These are phyloP conservation scores for Mycalesis mineus DNA, from an alignment of 2,888 invertebrate species.

Conservation along the genomic window DNA sequence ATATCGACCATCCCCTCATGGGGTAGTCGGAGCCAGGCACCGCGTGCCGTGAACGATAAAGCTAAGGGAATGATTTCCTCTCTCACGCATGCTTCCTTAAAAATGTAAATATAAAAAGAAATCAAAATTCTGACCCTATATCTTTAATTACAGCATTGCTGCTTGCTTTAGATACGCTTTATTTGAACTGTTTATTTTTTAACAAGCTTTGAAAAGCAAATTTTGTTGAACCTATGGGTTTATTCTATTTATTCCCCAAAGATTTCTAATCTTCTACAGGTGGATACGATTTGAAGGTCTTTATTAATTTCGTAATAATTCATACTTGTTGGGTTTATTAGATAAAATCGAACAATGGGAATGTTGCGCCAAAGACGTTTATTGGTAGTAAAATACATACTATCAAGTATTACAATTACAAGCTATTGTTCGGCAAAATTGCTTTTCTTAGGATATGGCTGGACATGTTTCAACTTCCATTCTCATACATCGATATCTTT, in stretches of 20 bases:
- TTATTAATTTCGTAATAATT: slow-evolving; percentile 15
- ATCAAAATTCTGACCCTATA: slow-evolving; percentile 36
- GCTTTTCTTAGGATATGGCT: slow-evolving; percentile 44
- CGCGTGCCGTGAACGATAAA: slow-evolving; percentile 48
- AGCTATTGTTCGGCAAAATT: slow-evolving; percentile 62
- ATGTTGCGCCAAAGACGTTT: slow-evolving; percentile 59
- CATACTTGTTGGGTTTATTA: slow-evolving; percentile 30
- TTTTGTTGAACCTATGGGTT: too few relatives aligned
- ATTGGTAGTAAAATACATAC: slow-evolving; percentile 53
- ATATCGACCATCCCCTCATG: slow-evolving; percentile 51
- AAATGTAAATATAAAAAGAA: slow-evolving; percentile 3
- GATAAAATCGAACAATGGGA: slow-evolving; percentile 57
- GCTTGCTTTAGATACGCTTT: too few relatives aligned
- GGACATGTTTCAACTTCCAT: too few relatives aligned
- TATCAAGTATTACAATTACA: slow-evolving; percentile 40
- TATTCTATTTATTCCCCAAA: too few relatives aligned
- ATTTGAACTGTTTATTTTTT: too few relatives aligned
- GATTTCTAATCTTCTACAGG: neutral
- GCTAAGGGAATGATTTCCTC: slow-evolving; percentile 46
- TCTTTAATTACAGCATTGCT: slow-evolving; percentile 11
- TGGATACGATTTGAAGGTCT: neutral
- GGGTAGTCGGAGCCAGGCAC: slow-evolving; percentile 65
- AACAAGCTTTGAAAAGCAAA: too few relatives aligned
- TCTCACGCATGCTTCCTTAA: slow-evolving; percentile 50
- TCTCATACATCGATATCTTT: too few relatives aligned